Percentiles rank a stretch among this genome's conserved stretches.
These are phyloP conservation scores for Morelia viridis DNA, from an alignment of 2,797 vertebrate genomes.

Conservation along the genomic window DNA sequence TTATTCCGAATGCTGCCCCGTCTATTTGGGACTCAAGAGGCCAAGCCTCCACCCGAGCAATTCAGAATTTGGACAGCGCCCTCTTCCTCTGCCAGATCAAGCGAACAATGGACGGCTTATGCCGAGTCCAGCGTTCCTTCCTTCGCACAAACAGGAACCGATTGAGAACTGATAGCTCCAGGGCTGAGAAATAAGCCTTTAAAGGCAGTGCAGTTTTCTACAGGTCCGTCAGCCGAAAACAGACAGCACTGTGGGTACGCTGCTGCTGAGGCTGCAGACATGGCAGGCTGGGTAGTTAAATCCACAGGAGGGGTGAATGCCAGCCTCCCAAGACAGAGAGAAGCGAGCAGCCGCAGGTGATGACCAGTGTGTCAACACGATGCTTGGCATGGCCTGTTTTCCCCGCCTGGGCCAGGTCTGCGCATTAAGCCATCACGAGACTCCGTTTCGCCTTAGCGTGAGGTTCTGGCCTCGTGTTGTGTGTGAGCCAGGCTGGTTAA, in stretches of 20 bases:
- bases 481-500: background rate
- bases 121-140: background rate
- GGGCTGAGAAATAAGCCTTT: background rate
- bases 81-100: background rate
- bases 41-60: no score
- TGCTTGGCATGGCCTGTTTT: background rate
- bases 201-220: background rate
- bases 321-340: background rate
- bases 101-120: background rate
- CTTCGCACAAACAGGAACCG: background rate
- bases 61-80: background rate
- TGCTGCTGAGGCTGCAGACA: no score
- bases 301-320: background rate
- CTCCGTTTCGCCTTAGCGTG: background rate
- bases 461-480: no score
- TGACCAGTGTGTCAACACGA: no score
- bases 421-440: fast-evolving
- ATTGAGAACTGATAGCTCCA: background rate
- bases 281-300: no score
- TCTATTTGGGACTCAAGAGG: no score
- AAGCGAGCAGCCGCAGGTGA: background rate
- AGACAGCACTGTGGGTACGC: background rate
- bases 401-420: background rate
- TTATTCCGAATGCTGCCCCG: no score
- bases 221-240: background rate